A percentile compares a stretch with the other conserved stretches of the same genome.
Conservation (phyloP, 2,797 vertebrate genomes). For the Oreochromis mossambicus region DNA sequence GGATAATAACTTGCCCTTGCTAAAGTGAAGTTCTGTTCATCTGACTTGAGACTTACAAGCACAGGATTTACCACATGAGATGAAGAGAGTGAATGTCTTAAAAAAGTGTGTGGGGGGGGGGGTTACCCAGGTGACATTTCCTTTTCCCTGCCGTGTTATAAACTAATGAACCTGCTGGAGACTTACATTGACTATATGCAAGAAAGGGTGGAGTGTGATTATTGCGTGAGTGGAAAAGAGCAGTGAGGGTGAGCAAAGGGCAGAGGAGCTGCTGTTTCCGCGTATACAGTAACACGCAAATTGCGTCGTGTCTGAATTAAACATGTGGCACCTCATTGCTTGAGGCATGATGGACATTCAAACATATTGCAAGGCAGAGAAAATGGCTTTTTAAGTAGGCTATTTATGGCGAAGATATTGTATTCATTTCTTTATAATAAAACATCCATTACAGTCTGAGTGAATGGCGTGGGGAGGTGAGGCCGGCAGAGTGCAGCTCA, state of each 20-base stretch:
- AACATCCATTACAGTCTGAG: constrained; percentile 70
- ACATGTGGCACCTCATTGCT: constrained; percentile 69
- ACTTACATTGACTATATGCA: constrained; percentile 31
- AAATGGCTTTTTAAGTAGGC: constrained; percentile 80
- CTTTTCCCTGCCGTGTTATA: constrained; percentile 8
- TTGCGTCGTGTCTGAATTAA: constrained; percentile 73
- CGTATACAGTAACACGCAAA: constrained; percentile 39
- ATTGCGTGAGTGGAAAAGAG: constrained; percentile 15
- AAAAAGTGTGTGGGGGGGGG: background rate
- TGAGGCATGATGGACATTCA: constrained; percentile 71
- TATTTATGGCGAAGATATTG: constrained; percentile 78
- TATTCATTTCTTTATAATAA: constrained; percentile 84
- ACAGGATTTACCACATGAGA: constrained; percentile 25
- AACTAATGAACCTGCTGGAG: constrained; percentile 44
- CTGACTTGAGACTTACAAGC: constrained; percentile 36
- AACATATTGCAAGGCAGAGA: constrained; percentile 66
- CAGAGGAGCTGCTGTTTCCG: constrained; percentile 23
- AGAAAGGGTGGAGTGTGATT: constrained; percentile 33
- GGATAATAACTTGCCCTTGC: constrained; percentile 45
- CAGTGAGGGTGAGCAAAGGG: constrained; percentile 24
- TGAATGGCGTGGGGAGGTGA: constrained; percentile 59
- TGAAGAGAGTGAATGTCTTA: constrained; percentile 16
- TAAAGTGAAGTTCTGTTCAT: constrained; percentile 39
- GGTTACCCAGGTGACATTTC: constrained; percentile 34
- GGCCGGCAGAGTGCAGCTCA: constrained; percentile 61